A percentile compares a stretch with the other conserved stretches of the same genome.
Conservation (phyloP, 2,888 invertebrate genomes). For the Drosophila borealis region DNA sequence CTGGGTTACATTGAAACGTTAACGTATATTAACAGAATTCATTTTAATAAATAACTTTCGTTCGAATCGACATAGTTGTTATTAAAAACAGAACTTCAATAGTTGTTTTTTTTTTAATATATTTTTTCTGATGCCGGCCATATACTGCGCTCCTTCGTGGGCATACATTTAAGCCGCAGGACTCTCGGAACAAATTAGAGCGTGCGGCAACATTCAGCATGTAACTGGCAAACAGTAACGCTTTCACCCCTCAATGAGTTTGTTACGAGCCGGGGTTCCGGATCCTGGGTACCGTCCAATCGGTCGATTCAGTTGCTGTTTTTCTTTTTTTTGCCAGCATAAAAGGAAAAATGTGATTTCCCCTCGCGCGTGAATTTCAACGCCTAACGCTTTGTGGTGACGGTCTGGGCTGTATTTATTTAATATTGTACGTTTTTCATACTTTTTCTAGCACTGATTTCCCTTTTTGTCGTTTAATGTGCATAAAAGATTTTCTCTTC, state of each 20-base stretch:
- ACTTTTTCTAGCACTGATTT: slow-evolving; percentile 75
- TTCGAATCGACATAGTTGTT: neutral
- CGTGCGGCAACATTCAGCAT: slow-evolving; percentile 9
- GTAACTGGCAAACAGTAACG: slow-evolving; percentile 26
- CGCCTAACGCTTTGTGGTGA: slow-evolving; percentile 77
- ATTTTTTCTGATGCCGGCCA: neutral
- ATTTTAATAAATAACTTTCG: neutral
- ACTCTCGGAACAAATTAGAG: slow-evolving; percentile 25
- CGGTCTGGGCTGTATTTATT: slow-evolving; percentile 67
- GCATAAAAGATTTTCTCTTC: slow-evolving; percentile 81
- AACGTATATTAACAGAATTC: neutral
- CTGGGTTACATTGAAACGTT: neutral
- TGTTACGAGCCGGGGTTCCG: slow-evolving; percentile 8
- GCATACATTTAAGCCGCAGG: neutral
- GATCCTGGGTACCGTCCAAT: slow-evolving; percentile 22
- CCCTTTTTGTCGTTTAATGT: slow-evolving; percentile 80
- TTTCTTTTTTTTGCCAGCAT: slow-evolving; percentile 29
- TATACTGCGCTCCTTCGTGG: neutral
- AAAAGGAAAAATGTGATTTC: slow-evolving; percentile 30
- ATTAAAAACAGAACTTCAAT: neutral
- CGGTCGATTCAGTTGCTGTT: slow-evolving; percentile 25
- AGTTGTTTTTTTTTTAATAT: neutral
- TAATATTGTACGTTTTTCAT: slow-evolving; percentile 76
- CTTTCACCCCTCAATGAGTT: slow-evolving; percentile 41
- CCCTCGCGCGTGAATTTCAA: slow-evolving; percentile 73